Evolutionary conservation across 2,888 invertebrate genomes (phyloP).

Genomic region (Stramonita haemastoma): DNA sequence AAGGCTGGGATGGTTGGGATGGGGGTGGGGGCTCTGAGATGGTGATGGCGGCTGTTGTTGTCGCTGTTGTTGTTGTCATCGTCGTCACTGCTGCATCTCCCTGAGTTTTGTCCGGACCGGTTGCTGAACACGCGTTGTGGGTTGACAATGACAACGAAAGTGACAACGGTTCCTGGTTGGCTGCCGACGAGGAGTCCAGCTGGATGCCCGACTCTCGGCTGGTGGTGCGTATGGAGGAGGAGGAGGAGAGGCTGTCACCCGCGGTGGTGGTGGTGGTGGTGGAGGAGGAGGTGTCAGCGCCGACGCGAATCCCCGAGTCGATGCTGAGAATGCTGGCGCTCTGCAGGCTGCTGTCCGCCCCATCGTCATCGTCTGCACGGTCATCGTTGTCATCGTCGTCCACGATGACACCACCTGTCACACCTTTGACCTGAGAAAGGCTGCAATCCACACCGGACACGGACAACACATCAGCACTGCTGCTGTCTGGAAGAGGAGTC

Average conservation of each 20-base stretch:
- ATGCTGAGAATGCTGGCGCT: conserved; percentile 8
- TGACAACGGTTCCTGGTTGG: not conserved
- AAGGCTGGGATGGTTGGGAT: too few relatives aligned
- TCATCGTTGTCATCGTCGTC: conserved; percentile 67
- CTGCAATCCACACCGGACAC: not conserved
- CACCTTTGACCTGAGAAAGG: not conserved
- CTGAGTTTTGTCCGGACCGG: not conserved
- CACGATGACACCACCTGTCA: conserved; percentile 50
- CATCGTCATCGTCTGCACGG: conserved; percentile 60
- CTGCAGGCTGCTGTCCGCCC: not conserved
- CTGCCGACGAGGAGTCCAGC: not conserved
- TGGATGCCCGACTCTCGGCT: conserved; percentile 5
- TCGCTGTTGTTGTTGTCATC: too few relatives aligned
- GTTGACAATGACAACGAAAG: too few relatives aligned
- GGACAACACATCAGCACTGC: conserved; percentile 30
- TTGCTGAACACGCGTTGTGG: too few relatives aligned
- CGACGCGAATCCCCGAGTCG: conserved; percentile 22
- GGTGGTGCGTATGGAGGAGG: conserved; percentile 6
- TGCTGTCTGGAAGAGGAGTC: not conserved
- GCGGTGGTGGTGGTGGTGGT: conserved; percentile 6
- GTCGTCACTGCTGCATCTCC: not conserved
- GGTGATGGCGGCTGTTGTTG: not conserved
- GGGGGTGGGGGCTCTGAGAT: conserved; percentile 29
- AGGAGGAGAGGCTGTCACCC: conserved; percentile 29
- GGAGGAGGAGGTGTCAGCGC: not conserved